Evolutionary conservation across 2,113 vertebrate genomes (phyloP), one percentile per base, ranked within the genome.

Genomic region (Platysteira castanea): DNA sequence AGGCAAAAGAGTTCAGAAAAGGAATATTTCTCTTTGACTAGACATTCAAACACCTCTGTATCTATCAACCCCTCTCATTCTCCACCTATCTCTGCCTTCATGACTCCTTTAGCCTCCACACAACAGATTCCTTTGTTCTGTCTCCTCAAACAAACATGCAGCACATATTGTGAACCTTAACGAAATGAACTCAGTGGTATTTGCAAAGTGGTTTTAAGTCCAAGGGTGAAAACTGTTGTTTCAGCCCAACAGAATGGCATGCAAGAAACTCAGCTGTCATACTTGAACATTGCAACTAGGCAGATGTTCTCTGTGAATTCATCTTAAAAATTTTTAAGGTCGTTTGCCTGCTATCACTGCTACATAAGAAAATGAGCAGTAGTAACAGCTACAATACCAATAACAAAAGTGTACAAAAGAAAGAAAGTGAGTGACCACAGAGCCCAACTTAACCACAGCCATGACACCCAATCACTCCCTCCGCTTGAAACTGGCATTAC

Each of bases 391-490:
- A 27, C 42, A 37, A 18, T 31, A 59, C 7, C 52, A 76, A 57
- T 59, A 26, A 35, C 13, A 50, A 44, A 67, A 35, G 7, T 30
- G 24, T 50, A 26, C 31, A 20, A 35, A 42, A 57, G 71, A n/a
- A 33, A 47, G 17, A 53, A 30, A 24, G 35, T 11, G 13, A 27
- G 18, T 67, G 17, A 50, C 5, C 26, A 50, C 44, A 68, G 44
- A 50, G 26, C 21, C 26, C 5, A 7, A 28, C 7, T 21, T 76
- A 61, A 67, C 13, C 31, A 35, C 21, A 67, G 13, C 24, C 26
- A 11, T 31, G 35, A 42, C 20, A 59, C 13, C 21, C 0, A 0
- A 50, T 5, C 26, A 26, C 11, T 59, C 17, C 17, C 11, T 35
- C 17, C 5, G 1, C 57, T 42, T 42, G 44, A 59, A 59, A 42